A percentile compares a stretch with the other conserved stretches of the same genome.
Conservation (phyloP, 23 tunicate species). For the Halocynthia roretzi region DNA sequence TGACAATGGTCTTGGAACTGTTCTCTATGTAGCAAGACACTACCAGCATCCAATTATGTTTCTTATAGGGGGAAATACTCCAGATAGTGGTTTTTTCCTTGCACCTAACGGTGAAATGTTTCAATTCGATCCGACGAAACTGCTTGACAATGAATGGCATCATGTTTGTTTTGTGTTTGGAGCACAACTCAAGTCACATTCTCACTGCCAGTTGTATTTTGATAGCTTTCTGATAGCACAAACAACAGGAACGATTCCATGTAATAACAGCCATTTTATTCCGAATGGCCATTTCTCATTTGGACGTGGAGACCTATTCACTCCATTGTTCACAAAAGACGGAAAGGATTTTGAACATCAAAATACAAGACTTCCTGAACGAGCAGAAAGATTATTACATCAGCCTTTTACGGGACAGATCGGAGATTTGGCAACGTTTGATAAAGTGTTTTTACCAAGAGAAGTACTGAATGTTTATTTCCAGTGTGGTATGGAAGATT, state of each 20-base stretch:
- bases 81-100: slow-evolving; percentile 8
- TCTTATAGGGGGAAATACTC: neutral
- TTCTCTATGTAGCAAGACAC: neutral
- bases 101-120: slow-evolving; percentile 15
- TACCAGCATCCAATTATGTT: slow-evolving; percentile 5
- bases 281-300: neutral
- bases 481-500: neutral
- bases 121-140: neutral
- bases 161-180: slow-evolving; percentile 11
- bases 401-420: neutral
- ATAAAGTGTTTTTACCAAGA: neutral
- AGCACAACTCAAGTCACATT: neutral
- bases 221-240: slow-evolving; percentile 7
- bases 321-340: too few species aligned
- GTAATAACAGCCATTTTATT: neutral
- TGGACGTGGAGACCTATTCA: slow-evolving; percentile 2
- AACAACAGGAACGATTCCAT: neutral
- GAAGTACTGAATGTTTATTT: neutral
- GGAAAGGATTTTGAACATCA: too few species aligned
- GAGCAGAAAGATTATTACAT: neutral
- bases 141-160: slow-evolving; percentile 14
- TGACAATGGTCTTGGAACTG: neutral
- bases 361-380: too few species aligned
- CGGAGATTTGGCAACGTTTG: slow-evolving; percentile 3
- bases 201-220: slow-evolving; percentile 1